Percentiles rank a stretch among this genome's conserved stretches.
phyloP scores from a whole-genome alignment of 1,140 invertebrate genomes.

The Diachasmimorpha longicaudata region DNA sequence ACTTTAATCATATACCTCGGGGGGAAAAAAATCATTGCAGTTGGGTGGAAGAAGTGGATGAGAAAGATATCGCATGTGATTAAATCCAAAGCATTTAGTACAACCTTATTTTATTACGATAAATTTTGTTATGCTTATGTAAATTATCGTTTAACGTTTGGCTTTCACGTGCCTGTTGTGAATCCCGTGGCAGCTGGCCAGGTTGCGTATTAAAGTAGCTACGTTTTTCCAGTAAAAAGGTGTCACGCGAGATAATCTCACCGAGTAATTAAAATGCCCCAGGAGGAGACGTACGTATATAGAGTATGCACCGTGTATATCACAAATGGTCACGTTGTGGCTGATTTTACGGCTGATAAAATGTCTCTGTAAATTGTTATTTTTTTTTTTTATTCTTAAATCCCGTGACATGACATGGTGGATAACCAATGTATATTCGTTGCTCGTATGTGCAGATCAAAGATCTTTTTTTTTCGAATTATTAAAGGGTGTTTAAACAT shows the following conservation, averaged over 20 bases:
- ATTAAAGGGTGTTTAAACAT: no score
- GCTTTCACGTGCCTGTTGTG: not conserved
- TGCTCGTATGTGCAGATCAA: no score
- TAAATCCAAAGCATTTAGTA: not conserved
- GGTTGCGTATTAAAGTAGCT: not conserved
- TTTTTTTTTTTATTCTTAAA: not conserved
- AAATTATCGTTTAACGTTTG: not conserved
- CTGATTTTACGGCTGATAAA: not conserved
- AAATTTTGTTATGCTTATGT: conserved; percentile 1
- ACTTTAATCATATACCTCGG: not conserved
- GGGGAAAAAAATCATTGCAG: not conserved
- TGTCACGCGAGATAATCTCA: conserved; percentile 38
- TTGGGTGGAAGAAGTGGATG: not conserved
- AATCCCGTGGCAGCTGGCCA: not conserved
- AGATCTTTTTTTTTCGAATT: no score
- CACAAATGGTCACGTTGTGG: not conserved
- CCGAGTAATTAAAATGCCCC: conserved; percentile 37
- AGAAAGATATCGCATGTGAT: not conserved
- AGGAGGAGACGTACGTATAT: conserved; percentile 20
- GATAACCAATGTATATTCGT: not conserved
- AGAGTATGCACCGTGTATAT: not conserved
- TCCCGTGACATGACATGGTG: not conserved
- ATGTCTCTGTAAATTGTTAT: not conserved
- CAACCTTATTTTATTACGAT: not conserved
- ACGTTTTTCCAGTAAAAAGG: conserved; percentile 33